A percentile compares a stretch with the other conserved stretches of the same genome.
phyloP scores from a whole-genome alignment of 2,113 vertebrate genomes.

The Eolophus roseicapilla region DNA sequence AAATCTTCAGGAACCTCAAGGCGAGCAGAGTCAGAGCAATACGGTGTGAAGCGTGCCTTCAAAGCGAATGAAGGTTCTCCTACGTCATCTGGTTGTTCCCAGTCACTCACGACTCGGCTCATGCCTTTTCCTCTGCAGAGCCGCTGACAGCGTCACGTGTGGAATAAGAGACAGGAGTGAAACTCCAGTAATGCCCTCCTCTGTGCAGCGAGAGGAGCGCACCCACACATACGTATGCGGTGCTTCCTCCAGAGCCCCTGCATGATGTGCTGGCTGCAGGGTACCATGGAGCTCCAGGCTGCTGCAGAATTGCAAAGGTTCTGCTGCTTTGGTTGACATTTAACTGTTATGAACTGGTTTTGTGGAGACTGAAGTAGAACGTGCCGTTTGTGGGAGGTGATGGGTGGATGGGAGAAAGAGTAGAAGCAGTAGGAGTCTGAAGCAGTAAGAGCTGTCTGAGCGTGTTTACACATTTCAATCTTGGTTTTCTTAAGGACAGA shows the following conservation, averaged over 20 bases:
- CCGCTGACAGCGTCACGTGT: background rate
- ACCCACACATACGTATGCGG: rapidly evolving
- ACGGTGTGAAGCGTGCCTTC: rapidly evolving
- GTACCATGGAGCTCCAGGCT: background rate
- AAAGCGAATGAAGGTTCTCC: background rate
- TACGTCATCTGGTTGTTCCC: background rate
- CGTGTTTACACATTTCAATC: background rate
- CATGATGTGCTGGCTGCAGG: background rate
- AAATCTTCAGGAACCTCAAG: background rate
- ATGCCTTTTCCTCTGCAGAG: background rate
- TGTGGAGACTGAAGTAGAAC: background rate
- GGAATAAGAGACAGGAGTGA: background rate
- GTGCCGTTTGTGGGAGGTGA: background rate
- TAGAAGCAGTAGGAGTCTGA: background rate
- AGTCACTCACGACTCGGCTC: rapidly evolving
- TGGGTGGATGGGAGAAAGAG: background rate
- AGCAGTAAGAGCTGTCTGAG: background rate
- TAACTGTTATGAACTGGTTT: background rate
- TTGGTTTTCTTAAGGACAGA: background rate
- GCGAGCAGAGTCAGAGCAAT: background rate
- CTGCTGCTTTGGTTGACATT: constrained; percentile 18
- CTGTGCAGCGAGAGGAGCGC: background rate
- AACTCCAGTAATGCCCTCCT: background rate
- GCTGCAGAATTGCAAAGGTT: background rate
- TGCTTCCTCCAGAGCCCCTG: background rate